phyloP scores from a whole-genome alignment of 2,888 invertebrate genomes.

The Drosophila formosana region DNA sequence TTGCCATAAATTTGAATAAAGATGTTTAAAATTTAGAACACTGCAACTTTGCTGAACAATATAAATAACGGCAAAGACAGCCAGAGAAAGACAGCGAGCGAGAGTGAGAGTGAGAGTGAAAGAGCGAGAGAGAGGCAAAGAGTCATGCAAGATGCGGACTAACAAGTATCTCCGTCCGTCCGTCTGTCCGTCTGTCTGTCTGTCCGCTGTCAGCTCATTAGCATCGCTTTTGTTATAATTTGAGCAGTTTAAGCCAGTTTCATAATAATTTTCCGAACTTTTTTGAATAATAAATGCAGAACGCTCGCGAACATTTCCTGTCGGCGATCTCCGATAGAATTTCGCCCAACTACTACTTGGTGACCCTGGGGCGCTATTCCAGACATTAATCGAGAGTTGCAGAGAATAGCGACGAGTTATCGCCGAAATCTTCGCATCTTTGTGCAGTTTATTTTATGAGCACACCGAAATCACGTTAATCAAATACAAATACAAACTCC shows the following conservation, averaged over 20 bases:
- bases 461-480: conserved; percentile 4
- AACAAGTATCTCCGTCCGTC: conserved; percentile 35
- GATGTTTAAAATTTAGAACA: conserved; percentile 45
- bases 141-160: conserved; percentile 23
- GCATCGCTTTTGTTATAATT: conserved; percentile 55
- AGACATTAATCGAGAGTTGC: conserved; percentile 15
- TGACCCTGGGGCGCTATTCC: conserved; percentile 19
- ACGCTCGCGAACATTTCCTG: conserved; percentile 23
- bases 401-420: conserved; percentile 13
- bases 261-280: conserved; percentile 21
- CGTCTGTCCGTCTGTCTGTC: background rate
- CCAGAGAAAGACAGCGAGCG: background rate
- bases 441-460: conserved; percentile 22
- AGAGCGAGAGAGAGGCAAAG: conserved; percentile 4
- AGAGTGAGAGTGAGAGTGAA: conserved; percentile 9
- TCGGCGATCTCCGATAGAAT: conserved; percentile 6
- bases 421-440: background rate
- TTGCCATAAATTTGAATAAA: conserved; percentile 56
- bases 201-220: conserved; percentile 31
- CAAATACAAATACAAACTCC: background rate
- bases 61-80: conserved; percentile 47
- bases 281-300: conserved; percentile 5
- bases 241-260: conserved; percentile 40
- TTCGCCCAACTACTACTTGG: conserved; percentile 14
- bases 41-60: conserved; percentile 44